These are phyloP conservation scores for Flexamia atlantica DNA, from an alignment of 2,888 invertebrate species.

Conservation along the genomic window DNA sequence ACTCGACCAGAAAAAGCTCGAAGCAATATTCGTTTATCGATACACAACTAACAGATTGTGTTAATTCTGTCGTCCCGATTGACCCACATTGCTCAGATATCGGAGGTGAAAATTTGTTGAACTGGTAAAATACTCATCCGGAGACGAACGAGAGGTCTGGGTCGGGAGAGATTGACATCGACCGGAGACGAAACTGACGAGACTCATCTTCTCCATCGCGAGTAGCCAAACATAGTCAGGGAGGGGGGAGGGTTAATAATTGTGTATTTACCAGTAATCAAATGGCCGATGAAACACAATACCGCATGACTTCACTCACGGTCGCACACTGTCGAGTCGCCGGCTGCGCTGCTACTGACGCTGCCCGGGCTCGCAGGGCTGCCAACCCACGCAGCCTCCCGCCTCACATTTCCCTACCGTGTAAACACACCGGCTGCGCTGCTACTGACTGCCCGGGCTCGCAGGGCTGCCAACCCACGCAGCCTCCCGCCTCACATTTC, in stretches of 20 bases:
- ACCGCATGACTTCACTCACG: conserved; percentile 11
- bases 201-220: background rate
- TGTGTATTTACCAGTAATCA: conserved; percentile 53
- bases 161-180: background rate
- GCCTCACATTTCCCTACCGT: conserved; percentile 5
- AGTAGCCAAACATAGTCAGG: background rate
- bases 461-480: background rate
- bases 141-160: background rate
- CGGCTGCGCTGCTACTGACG: conserved; percentile 52
- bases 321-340: background rate
- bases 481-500: background rate
- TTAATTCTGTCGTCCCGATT: too few relatives aligned
- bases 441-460: background rate
- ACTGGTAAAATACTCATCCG: too few relatives aligned
- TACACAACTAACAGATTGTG: too few relatives aligned
- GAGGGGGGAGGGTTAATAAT: background rate
- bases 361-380: conserved; percentile 48
- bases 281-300: conserved; percentile 1
- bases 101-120: too few relatives aligned
- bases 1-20: too few relatives aligned
- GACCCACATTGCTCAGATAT: too few relatives aligned
- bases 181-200: background rate
- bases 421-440: conserved; percentile 1
- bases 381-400: conserved; percentile 49
- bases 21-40: too few relatives aligned